These are phyloP conservation scores for Pseudomyrmex concolor DNA, from an alignment of 1,140 invertebrate species.

Conservation along the genomic window DNA sequence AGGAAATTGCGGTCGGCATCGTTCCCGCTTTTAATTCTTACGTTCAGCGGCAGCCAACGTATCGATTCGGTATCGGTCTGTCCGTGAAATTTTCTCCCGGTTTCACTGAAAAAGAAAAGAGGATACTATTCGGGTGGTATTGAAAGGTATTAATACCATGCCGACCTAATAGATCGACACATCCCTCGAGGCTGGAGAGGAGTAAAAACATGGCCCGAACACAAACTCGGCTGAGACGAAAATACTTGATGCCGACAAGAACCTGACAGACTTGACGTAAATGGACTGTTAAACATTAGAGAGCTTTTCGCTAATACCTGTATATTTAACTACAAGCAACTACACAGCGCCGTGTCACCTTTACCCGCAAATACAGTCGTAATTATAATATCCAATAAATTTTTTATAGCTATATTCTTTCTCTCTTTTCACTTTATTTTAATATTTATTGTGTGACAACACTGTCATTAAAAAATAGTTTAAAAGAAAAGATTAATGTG, in stretches of 20 bases:
- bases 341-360: not conserved
- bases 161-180: constrained; percentile 75
- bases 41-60: not conserved
- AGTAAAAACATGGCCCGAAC: constrained; percentile 58
- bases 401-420: no score
- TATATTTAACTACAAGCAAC: constrained; percentile 1
- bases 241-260: constrained; percentile 52
- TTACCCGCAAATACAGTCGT: not conserved
- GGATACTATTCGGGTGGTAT: constrained; percentile 18
- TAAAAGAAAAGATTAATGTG: no score
- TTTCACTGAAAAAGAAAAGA: constrained; percentile 30
- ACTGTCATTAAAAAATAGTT: no score
- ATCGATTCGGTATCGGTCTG: constrained; percentile 20
- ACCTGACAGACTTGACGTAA: constrained; percentile 31
- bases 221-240: constrained; percentile 43
- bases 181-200: constrained; percentile 53
- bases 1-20: not conserved
- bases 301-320: not conserved
- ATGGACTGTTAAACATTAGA: constrained; percentile 42
- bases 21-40: constrained; percentile 34
- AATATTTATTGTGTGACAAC: no score
- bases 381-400: no score
- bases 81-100: constrained; percentile 24
- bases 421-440: no score
- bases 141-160: constrained; percentile 67